Base-by-base conservation (phyloP, 2,888 invertebrate species). In the Lamproptera curius region DNA sequence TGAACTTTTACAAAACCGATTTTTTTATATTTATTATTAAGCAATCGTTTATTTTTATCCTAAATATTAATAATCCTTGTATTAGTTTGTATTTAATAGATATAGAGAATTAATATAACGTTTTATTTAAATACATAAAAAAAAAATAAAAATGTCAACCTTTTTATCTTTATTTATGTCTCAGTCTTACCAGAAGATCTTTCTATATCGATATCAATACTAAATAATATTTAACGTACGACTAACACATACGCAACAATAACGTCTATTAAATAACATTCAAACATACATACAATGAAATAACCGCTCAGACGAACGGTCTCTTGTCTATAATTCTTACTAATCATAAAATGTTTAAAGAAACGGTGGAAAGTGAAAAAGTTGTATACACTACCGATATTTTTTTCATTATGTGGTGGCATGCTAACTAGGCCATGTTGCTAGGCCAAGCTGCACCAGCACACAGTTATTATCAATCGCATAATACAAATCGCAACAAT, bases 401-500 rank as follows among this genome's bases (percentile, higher is more conserved):
- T 90, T 79, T 91, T 91, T 63, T 92, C 91, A 50, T 91, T 91
- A 53, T 89, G 88, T 35, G 90, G 89, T 46, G 90, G 90, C 76
- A 90, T 78, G 52, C 91, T 88, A 91, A 82, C 34, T 87, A 92
- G 3, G 90, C 89, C 0, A 90, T 88, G 58, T 91, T 91, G 11
- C 89, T 89, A 0, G 90, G 84, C 83, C 88, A 88, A 1, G 87
- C 84, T 8, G 84, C 78, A 11, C 87, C 87, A 92, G 0, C 89
- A 87, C 8, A 87, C 90, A 31, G 92, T 90, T 91, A 94, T 91
- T 52, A 93, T 86, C 64, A 95, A 75, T 11, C 96, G 90, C 23
- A 96, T 94, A 33, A 97, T 94, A 67, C 97, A 97, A 57, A 96
- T 96, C n/a, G 93, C 92, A 17, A 97, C 93, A 26, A 97, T 94